A percentile compares a stretch with the other conserved stretches of the same genome.
phyloP scores from a whole-genome alignment of 2,888 invertebrate genomes.

The Diogma glabrata region DNA sequence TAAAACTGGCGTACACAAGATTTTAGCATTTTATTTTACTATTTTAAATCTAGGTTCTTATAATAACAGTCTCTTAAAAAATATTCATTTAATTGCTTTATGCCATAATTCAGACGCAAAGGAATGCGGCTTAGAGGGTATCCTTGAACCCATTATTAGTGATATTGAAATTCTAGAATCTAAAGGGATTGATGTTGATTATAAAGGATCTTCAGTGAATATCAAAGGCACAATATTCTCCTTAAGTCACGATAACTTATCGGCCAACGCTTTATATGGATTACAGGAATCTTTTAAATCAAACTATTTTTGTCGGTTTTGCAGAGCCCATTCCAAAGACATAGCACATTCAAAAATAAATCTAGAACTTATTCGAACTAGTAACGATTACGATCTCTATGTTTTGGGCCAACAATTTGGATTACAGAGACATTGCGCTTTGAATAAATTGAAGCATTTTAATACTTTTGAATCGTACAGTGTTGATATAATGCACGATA shows the following conservation, averaged over 20 bases:
- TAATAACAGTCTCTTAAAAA: constrained; percentile 11
- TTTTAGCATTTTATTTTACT: constrained; percentile 19
- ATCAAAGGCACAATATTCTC: neutral
- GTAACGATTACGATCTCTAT: neutral
- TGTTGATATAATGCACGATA: constrained; percentile 1
- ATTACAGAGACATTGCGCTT: neutral
- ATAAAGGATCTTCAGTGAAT: neutral
- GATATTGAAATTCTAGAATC: constrained; percentile 17
- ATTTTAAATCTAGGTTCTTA: constrained; percentile 15
- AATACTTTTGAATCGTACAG: neutral
- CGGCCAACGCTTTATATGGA: constrained; percentile 1
- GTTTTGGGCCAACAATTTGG: neutral
- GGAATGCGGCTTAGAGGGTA: constrained; percentile 3
- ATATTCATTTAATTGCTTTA: constrained; percentile 16
- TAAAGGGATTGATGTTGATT: constrained; percentile 11
- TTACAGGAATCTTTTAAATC: neutral
- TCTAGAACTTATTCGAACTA: neutral
- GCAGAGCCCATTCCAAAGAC: neutral
- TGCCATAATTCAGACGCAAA: neutral
- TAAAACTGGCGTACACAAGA: constrained; percentile 20
- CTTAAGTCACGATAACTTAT: neutral
- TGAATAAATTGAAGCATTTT: neutral
- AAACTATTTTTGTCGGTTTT: no score
- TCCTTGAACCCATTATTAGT: constrained; percentile 15
- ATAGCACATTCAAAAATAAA: neutral